Evolutionary conservation across 30 jellyfish, hydroid and myxozoan species (phyloP).

Genomic region (Hydra vulgaris): DNA sequence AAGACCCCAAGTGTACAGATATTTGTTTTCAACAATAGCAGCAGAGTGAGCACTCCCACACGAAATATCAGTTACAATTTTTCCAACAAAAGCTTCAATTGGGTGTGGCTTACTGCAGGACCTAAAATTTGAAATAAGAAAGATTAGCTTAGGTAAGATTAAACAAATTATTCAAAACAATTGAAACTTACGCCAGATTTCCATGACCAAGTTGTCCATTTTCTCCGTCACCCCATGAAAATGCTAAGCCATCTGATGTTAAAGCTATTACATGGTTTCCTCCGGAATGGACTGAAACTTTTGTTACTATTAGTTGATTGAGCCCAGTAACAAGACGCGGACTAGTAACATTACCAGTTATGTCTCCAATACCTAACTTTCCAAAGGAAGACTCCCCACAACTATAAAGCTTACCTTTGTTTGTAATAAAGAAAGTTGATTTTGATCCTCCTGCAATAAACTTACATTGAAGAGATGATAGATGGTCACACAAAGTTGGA

Average conservation of each 20-base stretch:
- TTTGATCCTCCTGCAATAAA: constrained; percentile 76
- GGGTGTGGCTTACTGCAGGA: constrained; percentile 50
- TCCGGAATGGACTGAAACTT: constrained; percentile 86
- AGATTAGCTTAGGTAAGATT: neutral
- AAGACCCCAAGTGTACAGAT: constrained; percentile 75
- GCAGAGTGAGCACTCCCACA: constrained; percentile 90
- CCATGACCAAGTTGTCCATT: constrained; percentile 84
- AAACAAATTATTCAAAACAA: neutral
- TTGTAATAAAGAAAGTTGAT: constrained; percentile 56
- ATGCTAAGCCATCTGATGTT: constrained; percentile 54
- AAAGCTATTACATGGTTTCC: constrained; percentile 77
- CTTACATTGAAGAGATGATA: constrained; percentile 49
- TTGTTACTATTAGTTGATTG: constrained; percentile 34
- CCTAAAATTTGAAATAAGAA: constrained; percentile 18
- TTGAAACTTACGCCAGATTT: constrained; percentile 36
- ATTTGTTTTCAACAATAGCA: constrained; percentile 51
- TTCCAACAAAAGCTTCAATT: constrained; percentile 55
- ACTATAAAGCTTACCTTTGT: constrained; percentile 68
- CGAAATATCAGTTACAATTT: constrained; percentile 47
- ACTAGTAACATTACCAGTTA: constrained; percentile 41
- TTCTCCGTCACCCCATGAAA: constrained; percentile 92
- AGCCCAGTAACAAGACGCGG: constrained; percentile 69
- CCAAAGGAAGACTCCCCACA: constrained; percentile 75
- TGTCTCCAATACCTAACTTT: constrained; percentile 66
- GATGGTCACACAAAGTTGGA: constrained; percentile 45